phyloP scores from a whole-genome alignment of 2,797 vertebrate species.

The Gymnocypris eckloni region DNA sequence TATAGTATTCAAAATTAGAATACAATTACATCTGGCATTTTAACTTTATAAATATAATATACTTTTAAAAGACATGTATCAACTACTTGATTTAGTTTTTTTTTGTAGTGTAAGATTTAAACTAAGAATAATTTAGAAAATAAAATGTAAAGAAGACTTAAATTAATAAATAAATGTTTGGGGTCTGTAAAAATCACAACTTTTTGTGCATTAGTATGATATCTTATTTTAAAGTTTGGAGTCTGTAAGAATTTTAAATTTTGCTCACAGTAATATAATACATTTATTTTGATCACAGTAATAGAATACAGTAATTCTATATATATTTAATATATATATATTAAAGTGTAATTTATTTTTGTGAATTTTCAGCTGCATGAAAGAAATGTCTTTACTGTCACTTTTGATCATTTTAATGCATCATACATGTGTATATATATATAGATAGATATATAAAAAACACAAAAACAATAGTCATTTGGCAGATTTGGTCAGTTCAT shows the following conservation, averaged over 20 bases:
- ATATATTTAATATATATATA: background rate
- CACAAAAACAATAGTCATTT: no score
- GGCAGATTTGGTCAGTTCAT: no score
- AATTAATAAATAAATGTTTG: no score
- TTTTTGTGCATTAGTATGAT: background rate
- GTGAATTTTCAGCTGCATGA: background rate
- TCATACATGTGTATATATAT: no score
- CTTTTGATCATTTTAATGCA: no score
- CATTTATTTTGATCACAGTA: background rate
- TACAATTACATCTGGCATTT: background rate
- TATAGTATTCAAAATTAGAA: background rate
- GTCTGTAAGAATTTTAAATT: background rate
- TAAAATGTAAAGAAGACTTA: background rate
- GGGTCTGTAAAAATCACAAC: background rate
- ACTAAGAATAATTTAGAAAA: background rate
- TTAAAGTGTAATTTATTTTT: background rate
- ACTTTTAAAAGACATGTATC: no score
- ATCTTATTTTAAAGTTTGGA: background rate
- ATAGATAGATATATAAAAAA: background rate
- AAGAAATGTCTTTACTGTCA: no score
- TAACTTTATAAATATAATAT: background rate
- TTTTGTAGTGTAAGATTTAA: no score
- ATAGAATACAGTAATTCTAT: no score
- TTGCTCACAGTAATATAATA: background rate
- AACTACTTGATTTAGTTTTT: no score